Base-by-base conservation (phyloP, 92 coral and sea anemone species). In the Plumapathes pennacea region DNA sequence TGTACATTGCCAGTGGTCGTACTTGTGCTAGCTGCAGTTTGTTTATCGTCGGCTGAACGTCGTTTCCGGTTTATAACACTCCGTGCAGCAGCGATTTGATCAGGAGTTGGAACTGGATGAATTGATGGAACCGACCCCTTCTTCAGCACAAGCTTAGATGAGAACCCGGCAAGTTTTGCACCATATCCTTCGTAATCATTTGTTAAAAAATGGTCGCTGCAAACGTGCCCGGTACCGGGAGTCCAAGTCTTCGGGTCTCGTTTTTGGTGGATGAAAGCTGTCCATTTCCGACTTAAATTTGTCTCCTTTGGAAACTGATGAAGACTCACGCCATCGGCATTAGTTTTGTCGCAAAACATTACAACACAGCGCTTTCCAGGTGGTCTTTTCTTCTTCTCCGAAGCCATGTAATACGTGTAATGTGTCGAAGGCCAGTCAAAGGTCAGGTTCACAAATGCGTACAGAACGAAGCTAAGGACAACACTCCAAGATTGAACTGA, bases 191-290 rank as follows among this genome's bases (percentile, higher is more conserved):
- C 59, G 46, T 44, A 60, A 10, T 46, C 44, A 3, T 34, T 9
- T 0, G 42, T 27, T 0, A 25, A 2, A 19, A 77, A 77, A 23
- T 77, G 67, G 10, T 60, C 67, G 54, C 85, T 78, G 46, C 85
- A 78, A 5, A 78, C 50, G 46, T 78, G 50, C 1, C 74, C 78
- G 7, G 64, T 40, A 20, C 78, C 84, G 26, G 59, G 72, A 10
- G 54, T 50, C 84, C 72, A 69, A 0, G 26, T 14, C 5, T 38
- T 23, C 9, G 46, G 38, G 4, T 69, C 60, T 25, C 74, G 61
- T 25, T 70, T 78, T 24, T 17, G 15, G 1, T 21, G 27, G 0
- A 70, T 78, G 47, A 78, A 62, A 10, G 54, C 42, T 11, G 32
- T 70, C 85, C 85, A 78, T 17, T 78, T 73, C 14, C 50, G 46